Evolutionary conservation across 2,888 invertebrate genomes (phyloP).

Genomic region (Chloromyia formosa): DNA sequence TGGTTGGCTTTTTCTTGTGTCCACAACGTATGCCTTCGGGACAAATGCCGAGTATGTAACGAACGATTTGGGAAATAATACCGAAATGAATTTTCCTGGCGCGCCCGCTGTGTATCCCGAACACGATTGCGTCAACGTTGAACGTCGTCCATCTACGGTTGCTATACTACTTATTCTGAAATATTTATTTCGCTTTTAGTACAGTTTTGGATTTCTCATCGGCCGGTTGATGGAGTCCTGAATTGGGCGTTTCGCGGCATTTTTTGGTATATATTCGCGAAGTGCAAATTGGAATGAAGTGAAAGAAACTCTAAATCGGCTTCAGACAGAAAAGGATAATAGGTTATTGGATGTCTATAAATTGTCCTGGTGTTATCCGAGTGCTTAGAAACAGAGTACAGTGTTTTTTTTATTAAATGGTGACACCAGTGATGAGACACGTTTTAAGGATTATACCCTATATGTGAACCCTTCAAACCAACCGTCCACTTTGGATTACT

Average conservation of each 20-base stretch:
- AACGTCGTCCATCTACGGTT: constrained; percentile 62
- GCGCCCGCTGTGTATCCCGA: background rate
- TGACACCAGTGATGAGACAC: too few species aligned
- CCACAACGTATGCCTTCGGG: background rate
- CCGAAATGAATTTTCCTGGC: constrained; percentile 5
- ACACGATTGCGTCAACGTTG: constrained; percentile 6
- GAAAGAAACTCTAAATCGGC: too few species aligned
- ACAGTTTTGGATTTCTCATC: constrained; percentile 64
- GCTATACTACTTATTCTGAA: constrained; percentile 55
- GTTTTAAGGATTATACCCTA: too few species aligned
- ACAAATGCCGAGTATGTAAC: background rate
- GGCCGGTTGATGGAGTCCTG: constrained; percentile 53
- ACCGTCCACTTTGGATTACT: constrained; percentile 4
- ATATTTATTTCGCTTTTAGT: constrained; percentile 58
- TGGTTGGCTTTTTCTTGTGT: background rate
- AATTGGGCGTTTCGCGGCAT: background rate
- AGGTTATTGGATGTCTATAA: too few species aligned
- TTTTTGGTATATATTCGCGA: too few species aligned
- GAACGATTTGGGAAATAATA: constrained; percentile 15
- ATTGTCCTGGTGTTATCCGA: too few species aligned
- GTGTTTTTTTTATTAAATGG: too few species aligned
- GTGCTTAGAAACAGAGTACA: too few species aligned
- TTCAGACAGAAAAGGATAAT: too few species aligned
- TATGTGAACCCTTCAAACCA: too few species aligned
- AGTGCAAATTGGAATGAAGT: too few species aligned